A percentile compares a stretch with the other conserved stretches of the same genome.
These are phyloP conservation scores for Peromyscus nudipes DNA, from an alignment of 2,797 vertebrate species.

Conservation along the genomic window DNA sequence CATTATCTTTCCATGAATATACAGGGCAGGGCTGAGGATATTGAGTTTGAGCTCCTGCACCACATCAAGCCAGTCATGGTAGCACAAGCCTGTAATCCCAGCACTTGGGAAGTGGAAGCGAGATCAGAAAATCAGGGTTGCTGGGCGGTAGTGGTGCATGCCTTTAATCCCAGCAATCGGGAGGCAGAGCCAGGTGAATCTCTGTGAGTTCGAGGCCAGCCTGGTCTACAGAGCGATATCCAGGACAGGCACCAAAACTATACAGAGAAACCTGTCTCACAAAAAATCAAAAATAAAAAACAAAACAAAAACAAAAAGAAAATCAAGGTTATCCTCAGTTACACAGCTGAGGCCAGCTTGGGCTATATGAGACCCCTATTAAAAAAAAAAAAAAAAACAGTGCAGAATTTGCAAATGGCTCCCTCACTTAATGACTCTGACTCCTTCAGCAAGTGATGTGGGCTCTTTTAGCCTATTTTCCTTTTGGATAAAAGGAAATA, in stretches of 20 bases:
- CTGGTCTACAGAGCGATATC: too few relatives aligned
- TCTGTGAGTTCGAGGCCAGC: too few relatives aligned
- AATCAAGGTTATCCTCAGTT: neutral
- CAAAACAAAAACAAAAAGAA: neutral
- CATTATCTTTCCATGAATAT: neutral
- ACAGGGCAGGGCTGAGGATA: neutral
- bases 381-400: neutral
- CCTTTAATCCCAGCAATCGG: too few relatives aligned
- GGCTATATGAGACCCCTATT: neutral
- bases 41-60: neutral
- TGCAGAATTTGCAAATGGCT: neutral
- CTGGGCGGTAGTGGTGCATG: too few relatives aligned
- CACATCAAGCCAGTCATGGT: neutral
- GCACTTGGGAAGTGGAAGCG: too few relatives aligned
- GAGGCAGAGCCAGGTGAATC: too few relatives aligned
- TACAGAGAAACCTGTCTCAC: too few relatives aligned
- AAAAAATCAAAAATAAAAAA: too few relatives aligned
- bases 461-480: neutral
- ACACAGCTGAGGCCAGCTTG: neutral
- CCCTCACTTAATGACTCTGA: neutral
- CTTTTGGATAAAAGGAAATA: conserved; percentile 6
- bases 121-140: neutral
- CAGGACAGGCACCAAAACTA: too few relatives aligned
- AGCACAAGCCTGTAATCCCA: neutral
- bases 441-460: neutral